Evolutionary conservation across 2,797 vertebrate genomes (phyloP).

Genomic region (Anniella stebbinsi): DNA sequence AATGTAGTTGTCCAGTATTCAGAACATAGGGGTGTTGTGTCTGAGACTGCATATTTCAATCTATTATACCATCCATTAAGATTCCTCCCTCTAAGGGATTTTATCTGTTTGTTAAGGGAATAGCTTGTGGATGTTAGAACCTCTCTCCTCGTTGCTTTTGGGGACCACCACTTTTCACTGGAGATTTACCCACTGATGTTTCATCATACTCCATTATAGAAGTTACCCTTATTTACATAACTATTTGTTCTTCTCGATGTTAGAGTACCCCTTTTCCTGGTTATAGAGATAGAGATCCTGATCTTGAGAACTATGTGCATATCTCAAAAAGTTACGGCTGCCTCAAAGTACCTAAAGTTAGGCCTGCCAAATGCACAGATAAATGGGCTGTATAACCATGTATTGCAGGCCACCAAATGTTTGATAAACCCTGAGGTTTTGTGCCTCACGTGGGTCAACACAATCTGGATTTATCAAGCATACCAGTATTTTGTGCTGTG

Average conservation of each 20-base stretch:
- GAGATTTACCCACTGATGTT: not conserved
- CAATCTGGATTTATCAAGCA: conserved; percentile 17
- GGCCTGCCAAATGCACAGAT: not conserved
- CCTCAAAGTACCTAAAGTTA: not conserved
- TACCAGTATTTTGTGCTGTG: not conserved
- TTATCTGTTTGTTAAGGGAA: not conserved
- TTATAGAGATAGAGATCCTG: not conserved
- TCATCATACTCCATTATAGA: not conserved
- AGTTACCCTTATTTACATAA: conserved; percentile 23
- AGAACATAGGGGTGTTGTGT: not conserved
- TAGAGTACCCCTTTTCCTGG: not conserved
- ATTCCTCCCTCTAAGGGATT: not conserved
- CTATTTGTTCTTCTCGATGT: not conserved
- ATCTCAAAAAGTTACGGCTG: not conserved
- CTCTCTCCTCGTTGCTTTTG: conserved; percentile 1
- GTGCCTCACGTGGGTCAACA: not conserved
- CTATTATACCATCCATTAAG: not conserved
- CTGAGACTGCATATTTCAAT: not conserved
- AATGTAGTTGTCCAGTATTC: not conserved
- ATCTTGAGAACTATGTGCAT: not conserved
- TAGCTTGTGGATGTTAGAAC: not conserved
- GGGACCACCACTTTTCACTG: not conserved
- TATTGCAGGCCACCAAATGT: not conserved
- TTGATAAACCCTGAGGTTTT: conserved; percentile 13
- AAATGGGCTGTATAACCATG: conserved; percentile 3